phyloP scores from a whole-genome alignment of 2,888 invertebrate species.

The Nebria brevicollis region DNA sequence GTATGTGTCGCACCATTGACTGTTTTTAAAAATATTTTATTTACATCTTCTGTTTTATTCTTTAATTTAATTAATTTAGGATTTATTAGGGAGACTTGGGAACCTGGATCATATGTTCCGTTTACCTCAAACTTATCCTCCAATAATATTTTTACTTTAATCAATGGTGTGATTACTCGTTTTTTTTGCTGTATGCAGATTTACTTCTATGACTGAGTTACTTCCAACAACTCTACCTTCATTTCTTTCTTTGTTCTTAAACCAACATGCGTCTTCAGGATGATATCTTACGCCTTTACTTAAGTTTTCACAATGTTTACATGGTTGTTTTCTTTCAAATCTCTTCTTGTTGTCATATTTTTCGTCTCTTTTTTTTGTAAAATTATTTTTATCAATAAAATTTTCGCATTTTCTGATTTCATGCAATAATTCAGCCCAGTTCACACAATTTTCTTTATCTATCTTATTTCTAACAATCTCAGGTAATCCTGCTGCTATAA shows the following conservation, averaged over 20 bases:
- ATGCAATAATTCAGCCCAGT: too few relatives aligned
- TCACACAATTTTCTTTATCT: too few relatives aligned
- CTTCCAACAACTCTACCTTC: conserved; percentile 49
- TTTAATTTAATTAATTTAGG: conserved; percentile 50
- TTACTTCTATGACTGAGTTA: conserved; percentile 51
- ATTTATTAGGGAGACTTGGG: conserved; percentile 50
- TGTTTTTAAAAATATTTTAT: conserved; percentile 49
- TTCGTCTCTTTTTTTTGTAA: conserved; percentile 52
- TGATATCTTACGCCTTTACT: conserved; percentile 51
- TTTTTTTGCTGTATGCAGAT: conserved; percentile 50
- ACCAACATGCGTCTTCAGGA: conserved; percentile 49
- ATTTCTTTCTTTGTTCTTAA: conserved; percentile 23
- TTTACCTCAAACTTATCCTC: too few relatives aligned
- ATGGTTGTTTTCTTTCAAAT: conserved; percentile 50
- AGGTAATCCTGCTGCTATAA: too few relatives aligned
- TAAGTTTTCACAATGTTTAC: conserved; percentile 49
- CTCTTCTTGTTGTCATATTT: conserved; percentile 50
- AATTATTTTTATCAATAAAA: conserved; percentile 45
- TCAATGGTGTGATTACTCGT: conserved; percentile 51
- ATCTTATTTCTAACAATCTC: too few relatives aligned
- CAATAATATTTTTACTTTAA: too few relatives aligned
- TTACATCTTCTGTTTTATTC: conserved; percentile 47
- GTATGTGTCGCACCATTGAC: conserved; percentile 51
- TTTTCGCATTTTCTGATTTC: conserved; percentile 5
- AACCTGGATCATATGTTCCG: conserved; percentile 48